Base-by-base conservation (phyloP, 2,888 invertebrate species). In the Machimus rusticus region DNA sequence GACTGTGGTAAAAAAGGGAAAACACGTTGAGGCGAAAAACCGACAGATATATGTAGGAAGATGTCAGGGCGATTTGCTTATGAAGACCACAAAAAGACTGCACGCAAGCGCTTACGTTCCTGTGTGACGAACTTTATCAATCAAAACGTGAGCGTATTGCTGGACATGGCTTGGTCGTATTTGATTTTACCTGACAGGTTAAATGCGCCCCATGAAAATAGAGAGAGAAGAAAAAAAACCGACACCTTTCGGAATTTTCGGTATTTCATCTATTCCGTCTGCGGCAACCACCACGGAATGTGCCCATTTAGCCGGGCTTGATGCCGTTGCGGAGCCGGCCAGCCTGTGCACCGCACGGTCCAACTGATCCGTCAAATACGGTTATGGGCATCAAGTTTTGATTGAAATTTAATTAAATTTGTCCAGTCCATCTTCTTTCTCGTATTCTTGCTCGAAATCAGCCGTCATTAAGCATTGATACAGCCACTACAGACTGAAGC, bases 371-470 rank as follows among this genome's bases (percentile, higher is more conserved):
- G 34, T 82, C 82, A 82, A 66, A 82, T 57, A 31, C 34, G 82
- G 82, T 66, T 37, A 57, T 28, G 28, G 66, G 37, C 57, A 19
- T 57, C 57, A 82, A 66, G 43, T 85, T 85, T 51, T 85, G 85
- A 85, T 85, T 85, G 85, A 85, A 85, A 74, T 74, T 74, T 85
- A 85, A 85, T 85, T 85, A 85, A 85, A 85, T 85, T 85, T 85
- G 55, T 55, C 57, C 37, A 66, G 66, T 57, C 57, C 19, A 57
- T 37, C 57, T 57, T 82, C 37, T 57, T 66, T 37, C 19, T 82
- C 9, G 19, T 37, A 39, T 34, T 76, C 51, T 74, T n/a, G 82
- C 57, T 82, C 57, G 14, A 57, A 57, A 57, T 82, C 23, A 82
- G 37, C 82, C 57, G 82, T 57, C 82, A 82, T 57, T 66, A 57